Base-by-base conservation (phyloP, 2,113 vertebrate species). In the Austrofundulus limnaeus region DNA sequence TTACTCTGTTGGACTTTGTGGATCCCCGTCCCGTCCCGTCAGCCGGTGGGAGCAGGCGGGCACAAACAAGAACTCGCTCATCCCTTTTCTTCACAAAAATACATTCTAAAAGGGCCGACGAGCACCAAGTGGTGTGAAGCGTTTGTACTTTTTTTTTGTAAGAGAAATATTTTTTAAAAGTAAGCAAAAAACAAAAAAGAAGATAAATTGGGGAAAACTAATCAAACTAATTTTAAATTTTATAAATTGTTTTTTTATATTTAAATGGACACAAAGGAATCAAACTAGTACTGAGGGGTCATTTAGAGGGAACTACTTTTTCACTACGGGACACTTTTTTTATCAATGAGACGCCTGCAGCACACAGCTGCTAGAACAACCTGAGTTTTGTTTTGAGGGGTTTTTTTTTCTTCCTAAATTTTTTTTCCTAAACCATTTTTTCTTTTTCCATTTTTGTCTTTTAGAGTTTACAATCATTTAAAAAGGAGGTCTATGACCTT, bases 401-500 rank as follows among this genome's bases (percentile, higher is more conserved):
- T n/a, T n/a, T n/a, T n/a, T n/a, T n/a, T 11, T 19, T 45, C 14
- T 58, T 68, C 51, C 37, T 15, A 4, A 9, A 12, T 46, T 72
- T 75, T 66, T 81, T 46, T 78, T 84, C 67, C 42, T 23, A 55
- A 68, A 69, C 56, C 11, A 50, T 46, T 80, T 71, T 72, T 77
- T 50, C 46, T 34, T 60, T 17, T 13, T 0, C 1, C n/a, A 54
- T 11, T 12, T 62, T 63, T 20, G 69, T 77, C 72, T 89, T 91
- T 77, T 90, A 86, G 89, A 86, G 90, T 92, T 94, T 94, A 95
- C 95, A 94, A 96, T 96, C 94, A 94, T 93, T 89, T 34, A 70
- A 93, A 93, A 91, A 93, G 87, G 61, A 92, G 94, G 94, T 94
- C 94, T 94, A 94, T 85, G 93, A 97, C 94, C 94, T 90, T 91